Percentiles rank a stretch among this genome's conserved stretches.
These are phyloP conservation scores for Stenichneumon culpator DNA, from an alignment of 2,888 invertebrate genomes.

Conservation along the genomic window DNA sequence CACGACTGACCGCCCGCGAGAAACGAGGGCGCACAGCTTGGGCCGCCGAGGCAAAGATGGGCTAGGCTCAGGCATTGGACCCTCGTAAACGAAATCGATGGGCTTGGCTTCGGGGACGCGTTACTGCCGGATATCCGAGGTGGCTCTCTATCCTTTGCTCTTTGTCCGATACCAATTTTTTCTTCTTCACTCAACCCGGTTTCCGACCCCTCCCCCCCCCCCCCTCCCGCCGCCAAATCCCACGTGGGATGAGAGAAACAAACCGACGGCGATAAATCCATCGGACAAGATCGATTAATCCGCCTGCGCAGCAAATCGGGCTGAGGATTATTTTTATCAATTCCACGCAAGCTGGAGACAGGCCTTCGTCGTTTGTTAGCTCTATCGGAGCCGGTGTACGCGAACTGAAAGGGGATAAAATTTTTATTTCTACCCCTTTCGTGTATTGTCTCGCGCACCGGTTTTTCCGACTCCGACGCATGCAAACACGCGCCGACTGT, in stretches of 20 bases:
- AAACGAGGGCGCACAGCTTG: conserved; percentile 50
- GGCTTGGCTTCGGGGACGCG: conserved; percentile 53
- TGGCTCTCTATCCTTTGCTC: not conserved
- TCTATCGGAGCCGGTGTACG: not conserved
- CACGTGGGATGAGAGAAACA: conserved; percentile 27
- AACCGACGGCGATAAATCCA: conserved; percentile 64
- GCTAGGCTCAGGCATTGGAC: conserved; percentile 43
- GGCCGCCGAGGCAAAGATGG: not conserved
- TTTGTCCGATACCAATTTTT: not conserved
- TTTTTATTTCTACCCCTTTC: not conserved
- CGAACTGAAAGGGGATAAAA: not conserved
- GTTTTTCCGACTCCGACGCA: not conserved
- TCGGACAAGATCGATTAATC: conserved; percentile 63
- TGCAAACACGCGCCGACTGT: conserved; percentile 14
- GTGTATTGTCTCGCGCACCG: not conserved
- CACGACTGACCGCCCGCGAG: conserved; percentile 37
- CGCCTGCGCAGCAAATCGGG: conserved; percentile 16
- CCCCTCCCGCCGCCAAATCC: not conserved
- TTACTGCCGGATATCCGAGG: conserved; percentile 38
- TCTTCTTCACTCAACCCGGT: not conserved
- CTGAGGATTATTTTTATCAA: conserved; percentile 56
- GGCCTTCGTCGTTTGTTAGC: conserved; percentile 13
- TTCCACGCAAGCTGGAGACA: not conserved
- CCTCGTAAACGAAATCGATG: conserved; percentile 64
- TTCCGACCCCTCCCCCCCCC: not conserved